These are phyloP conservation scores for Catostylus mosaicus DNA, from an alignment of 30 jellyfish, hydroid and myxozoan species.

Conservation along the genomic window DNA sequence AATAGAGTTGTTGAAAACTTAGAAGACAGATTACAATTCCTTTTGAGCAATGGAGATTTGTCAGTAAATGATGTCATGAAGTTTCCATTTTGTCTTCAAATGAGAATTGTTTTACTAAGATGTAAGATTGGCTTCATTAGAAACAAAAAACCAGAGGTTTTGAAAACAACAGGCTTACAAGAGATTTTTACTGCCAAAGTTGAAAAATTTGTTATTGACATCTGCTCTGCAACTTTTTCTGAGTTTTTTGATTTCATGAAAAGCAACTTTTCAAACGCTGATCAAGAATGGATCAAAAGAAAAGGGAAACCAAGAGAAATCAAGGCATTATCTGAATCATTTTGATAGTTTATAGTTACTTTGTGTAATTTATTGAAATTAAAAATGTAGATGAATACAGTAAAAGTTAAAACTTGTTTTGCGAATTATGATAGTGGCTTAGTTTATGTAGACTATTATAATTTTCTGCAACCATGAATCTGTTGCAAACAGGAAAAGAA, in stretches of 20 bases:
- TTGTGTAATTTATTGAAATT: background rate
- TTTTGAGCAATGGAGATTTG: constrained; percentile 26
- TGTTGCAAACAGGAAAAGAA: too few relatives aligned
- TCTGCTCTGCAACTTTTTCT: constrained; percentile 26
- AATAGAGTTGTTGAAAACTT: constrained; percentile 64
- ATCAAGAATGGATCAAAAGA: constrained; percentile 32
- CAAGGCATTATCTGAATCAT: constrained; percentile 7
- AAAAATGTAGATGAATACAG: background rate
- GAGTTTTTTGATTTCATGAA: constrained; percentile 10
- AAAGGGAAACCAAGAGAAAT: constrained; percentile 23
- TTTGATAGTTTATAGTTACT: background rate
- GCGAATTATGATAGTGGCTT: too few relatives aligned
- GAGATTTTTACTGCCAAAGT: constrained; percentile 30
- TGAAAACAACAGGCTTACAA: constrained; percentile 17
- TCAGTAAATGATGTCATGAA: constrained; percentile 42
- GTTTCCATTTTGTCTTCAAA: constrained; percentile 56
- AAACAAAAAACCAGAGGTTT: constrained; percentile 19
- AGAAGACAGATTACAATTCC: constrained; percentile 42
- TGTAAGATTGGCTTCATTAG: constrained; percentile 62
- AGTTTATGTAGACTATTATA: too few relatives aligned
- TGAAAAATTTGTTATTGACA: constrained; percentile 20
- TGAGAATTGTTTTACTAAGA: constrained; percentile 32
- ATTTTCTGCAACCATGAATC: too few relatives aligned
- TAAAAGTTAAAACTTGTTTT: background rate
- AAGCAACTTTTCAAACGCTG: constrained; percentile 34